These are phyloP conservation scores for Hemibagrus wyckioides DNA, from an alignment of 2,113 vertebrate species.

Conservation along the genomic window DNA sequence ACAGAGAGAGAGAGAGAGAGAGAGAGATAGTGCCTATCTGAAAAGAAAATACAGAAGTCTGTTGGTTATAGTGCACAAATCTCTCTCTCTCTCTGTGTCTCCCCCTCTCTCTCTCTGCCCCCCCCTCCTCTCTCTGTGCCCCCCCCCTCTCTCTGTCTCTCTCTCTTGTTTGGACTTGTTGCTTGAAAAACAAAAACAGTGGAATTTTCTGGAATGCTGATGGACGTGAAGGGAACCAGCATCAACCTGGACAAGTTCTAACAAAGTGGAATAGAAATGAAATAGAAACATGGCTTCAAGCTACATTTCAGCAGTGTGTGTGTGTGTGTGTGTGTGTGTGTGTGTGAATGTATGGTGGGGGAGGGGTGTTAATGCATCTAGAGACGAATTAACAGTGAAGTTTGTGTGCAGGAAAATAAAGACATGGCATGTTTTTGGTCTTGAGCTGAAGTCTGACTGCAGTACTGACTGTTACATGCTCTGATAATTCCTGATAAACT, in stretches of 20 bases:
- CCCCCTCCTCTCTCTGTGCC: too few relatives aligned
- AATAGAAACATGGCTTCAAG: conserved; percentile 44
- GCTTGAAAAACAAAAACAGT: background rate
- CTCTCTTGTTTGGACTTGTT: conserved; percentile 12
- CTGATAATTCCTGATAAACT: background rate
- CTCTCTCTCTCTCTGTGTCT: too few relatives aligned
- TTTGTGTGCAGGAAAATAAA: background rate
- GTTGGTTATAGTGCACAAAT: background rate
- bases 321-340: conserved; percentile 19
- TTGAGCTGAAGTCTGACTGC: background rate
- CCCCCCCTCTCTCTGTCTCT: too few relatives aligned
- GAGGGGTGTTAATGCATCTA: background rate
- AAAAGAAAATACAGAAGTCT: background rate
- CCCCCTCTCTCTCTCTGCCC: background rate
- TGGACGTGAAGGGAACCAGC: background rate
- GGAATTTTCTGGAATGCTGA: conserved; percentile 8
- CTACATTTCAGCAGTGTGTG: conserved; percentile 49
- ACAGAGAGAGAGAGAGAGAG: background rate
- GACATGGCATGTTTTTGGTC: background rate
- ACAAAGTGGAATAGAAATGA: conserved; percentile 29
- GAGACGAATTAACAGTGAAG: background rate
- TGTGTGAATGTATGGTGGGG: background rate
- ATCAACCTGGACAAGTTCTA: background rate
- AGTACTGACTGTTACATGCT: background rate
- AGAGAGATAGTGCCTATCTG: background rate